Percentiles rank a stretch among this genome's conserved stretches.
Conservation (phyloP, 2,797 vertebrate species). For the Adelosebastes latens region DNA sequence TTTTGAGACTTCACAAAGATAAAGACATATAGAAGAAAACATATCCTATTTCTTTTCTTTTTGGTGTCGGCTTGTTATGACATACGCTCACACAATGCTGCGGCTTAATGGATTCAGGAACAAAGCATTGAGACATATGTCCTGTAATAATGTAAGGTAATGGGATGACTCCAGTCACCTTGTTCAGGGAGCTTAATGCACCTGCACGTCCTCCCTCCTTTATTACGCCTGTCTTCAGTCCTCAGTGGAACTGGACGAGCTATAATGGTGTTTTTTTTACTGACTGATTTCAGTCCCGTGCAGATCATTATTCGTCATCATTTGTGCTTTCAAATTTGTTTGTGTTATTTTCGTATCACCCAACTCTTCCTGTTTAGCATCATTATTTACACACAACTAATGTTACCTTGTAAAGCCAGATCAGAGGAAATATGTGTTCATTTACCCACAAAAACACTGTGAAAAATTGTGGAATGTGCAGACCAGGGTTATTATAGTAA, state of each 20-base stretch:
- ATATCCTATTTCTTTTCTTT: not conserved
- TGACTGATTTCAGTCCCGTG: not conserved
- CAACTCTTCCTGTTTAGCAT: not conserved
- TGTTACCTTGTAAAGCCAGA: not conserved
- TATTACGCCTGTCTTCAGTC: not conserved
- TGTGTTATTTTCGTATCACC: not conserved
- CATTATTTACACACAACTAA: not conserved
- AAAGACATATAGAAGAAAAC: not conserved
- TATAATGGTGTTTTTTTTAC: not conserved
- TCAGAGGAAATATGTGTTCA: not conserved
- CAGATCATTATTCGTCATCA: not conserved
- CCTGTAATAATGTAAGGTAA: conserved; percentile 46
- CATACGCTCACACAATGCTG: not conserved
- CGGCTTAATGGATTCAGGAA: conserved; percentile 64
- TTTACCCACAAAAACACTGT: too few species aligned
- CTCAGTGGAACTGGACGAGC: not conserved
- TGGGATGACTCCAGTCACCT: conserved; percentile 56
- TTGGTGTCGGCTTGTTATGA: not conserved
- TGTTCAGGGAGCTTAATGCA: conserved; percentile 57
- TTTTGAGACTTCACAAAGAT: not conserved
- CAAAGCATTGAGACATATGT: conserved; percentile 51
- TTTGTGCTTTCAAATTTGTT: not conserved
- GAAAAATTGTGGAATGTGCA: too few species aligned
- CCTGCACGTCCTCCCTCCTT: conserved; percentile 21
- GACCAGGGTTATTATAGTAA: too few species aligned